These are phyloP conservation scores for Micoletzkya japonica DNA, from an alignment of 2,888 invertebrate genomes.

Conservation along the genomic window DNA sequence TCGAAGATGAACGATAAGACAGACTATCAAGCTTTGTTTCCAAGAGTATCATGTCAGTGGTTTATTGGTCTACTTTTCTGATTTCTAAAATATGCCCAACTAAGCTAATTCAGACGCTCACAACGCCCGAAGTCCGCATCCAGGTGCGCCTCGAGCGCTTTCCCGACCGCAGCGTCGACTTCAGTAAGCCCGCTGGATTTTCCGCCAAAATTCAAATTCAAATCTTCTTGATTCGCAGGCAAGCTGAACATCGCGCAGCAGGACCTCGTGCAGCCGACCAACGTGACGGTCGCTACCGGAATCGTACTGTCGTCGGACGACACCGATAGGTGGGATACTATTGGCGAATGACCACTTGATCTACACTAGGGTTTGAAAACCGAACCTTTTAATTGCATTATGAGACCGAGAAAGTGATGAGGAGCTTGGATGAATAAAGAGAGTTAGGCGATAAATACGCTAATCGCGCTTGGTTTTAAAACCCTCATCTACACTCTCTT, in stretches of 20 bases:
- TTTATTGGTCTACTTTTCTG: neutral
- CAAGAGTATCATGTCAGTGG: no score
- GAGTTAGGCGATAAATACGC: no score
- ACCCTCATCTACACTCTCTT: no score
- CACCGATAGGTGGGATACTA: constrained; percentile 50
- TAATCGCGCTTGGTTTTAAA: no score
- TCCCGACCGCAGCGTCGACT: constrained; percentile 57
- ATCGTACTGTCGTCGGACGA: constrained; percentile 50
- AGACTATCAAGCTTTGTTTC: no score
- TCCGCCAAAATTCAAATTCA: no score
- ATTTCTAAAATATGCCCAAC: neutral
- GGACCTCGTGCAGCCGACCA: constrained; percentile 56
- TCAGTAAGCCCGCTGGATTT: constrained; percentile 35
- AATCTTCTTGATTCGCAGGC: constrained; percentile 38
- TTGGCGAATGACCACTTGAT: no score
- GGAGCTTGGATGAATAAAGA: no score
- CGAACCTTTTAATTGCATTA: no score
- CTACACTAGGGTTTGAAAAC: no score
- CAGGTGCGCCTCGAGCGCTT: constrained; percentile 55
- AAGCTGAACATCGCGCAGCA: constrained; percentile 42
- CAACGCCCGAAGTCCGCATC: constrained; percentile 54
- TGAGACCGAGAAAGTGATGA: no score
- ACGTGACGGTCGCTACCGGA: constrained; percentile 58
- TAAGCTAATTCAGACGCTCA: constrained; percentile 31
- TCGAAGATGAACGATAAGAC: no score